Base-by-base conservation (phyloP, 2,888 invertebrate genomes). In the Hermaeophaga mercurialis region DNA sequence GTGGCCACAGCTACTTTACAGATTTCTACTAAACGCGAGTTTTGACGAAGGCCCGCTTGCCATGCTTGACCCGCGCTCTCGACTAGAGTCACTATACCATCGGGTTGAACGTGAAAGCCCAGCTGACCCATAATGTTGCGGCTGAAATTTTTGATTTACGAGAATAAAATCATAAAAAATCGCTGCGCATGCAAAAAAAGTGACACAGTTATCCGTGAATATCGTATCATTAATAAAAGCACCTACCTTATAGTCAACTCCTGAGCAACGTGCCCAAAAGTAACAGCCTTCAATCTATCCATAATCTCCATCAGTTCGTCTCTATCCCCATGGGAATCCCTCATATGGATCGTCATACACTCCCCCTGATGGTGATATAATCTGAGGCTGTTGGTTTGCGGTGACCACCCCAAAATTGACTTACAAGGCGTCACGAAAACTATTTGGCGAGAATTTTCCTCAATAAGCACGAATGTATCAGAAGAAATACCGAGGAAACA, bases 361-460 rank as follows among this genome's bases (percentile, higher is more conserved):
- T 96, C 96, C 1, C 96, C 95, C 77, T 94, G 92, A 78, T 96
- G 95, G 79, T 94, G 93, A 80, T 92, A 96, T 57, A 95, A 79
- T 58, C 91, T 83, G 57, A 92, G 78, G 66, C 90, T 90, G 79
- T 64, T 82, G 69, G 72, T 82, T 76, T 77, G 79, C 3, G 78
- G 80, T 66, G 77, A 81, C 82, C 78, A 84, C 75, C 85, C 85
- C 33, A 96, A 82, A 53, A 97, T 84, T 7, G 90, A 86, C 65
- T 85, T 85, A 65, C 91, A 91, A 0, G 96, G 93, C 12, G 92
- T 84, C 7, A 91, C 92, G 66, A 95, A 90, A 22, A 96, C 86
- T 34, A 92, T 88, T 73, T 93, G 91, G 39, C 90, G 82, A 0
- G 90, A 86, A 58, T 81, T 83, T 70, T 91, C 90, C 74, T 96